Conservation (phyloP, 2,797 vertebrate genomes). For the Cyclopterus lumpus region DNA sequence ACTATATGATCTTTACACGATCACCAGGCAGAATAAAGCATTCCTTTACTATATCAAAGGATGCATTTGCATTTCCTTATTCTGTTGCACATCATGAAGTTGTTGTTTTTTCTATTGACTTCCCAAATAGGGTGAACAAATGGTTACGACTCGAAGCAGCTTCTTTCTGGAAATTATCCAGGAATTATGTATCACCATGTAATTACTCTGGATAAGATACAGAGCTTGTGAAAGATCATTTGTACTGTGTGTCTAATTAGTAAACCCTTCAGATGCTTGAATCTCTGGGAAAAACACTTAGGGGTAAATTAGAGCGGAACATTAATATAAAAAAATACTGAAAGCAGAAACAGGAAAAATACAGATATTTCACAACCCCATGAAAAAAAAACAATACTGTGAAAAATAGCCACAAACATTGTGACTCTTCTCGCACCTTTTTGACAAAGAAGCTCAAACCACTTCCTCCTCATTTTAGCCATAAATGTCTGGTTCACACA, state of each 20-base stretch:
- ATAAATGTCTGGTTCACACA: conserved; percentile 83
- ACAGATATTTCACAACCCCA: conserved; percentile 59
- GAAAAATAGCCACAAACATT: conserved; percentile 79
- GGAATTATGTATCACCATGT: conserved; percentile 86
- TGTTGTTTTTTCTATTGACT: conserved; percentile 43
- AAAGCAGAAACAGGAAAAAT: conserved; percentile 66
- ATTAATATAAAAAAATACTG: conserved; percentile 66
- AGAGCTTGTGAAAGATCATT: conserved; percentile 86
- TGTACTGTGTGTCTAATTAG: conserved; percentile 89
- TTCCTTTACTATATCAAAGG: conserved; percentile 34
- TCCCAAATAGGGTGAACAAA: conserved; percentile 73
- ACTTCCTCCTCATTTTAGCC: conserved; percentile 85
- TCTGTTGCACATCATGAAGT: conserved; percentile 50
- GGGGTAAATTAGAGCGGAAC: conserved; percentile 77
- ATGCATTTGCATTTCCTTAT: conserved; percentile 39
- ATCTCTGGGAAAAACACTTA: conserved; percentile 82
- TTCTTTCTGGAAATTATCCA: conserved; percentile 87
- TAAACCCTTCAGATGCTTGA: conserved; percentile 84
- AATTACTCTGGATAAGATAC: conserved; percentile 87
- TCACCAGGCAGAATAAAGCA: conserved; percentile 53
- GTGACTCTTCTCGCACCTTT: conserved; percentile 79
- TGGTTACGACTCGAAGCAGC: conserved; percentile 82
- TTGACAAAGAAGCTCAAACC: conserved; percentile 77
- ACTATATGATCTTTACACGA: conserved; percentile 58
- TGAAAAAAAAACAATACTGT: conserved; percentile 64